Conservation (phyloP, 2,888 invertebrate genomes). For the Ormia ochracea region DNA sequence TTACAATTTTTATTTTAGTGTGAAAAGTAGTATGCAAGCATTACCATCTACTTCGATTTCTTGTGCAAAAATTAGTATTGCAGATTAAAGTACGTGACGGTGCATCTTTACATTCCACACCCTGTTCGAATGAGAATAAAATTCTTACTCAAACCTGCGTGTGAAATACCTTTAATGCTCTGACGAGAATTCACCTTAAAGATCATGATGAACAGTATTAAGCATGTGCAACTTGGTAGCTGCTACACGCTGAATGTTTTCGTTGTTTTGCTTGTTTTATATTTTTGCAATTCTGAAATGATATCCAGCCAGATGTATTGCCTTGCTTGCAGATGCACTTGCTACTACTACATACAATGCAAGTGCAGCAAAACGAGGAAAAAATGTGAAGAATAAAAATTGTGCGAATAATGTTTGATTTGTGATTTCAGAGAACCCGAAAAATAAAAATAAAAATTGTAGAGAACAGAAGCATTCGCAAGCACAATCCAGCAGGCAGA, state of each 20-base stretch:
- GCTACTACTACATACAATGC: slow-evolving; percentile 14
- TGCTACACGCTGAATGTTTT: slow-evolving; percentile 39
- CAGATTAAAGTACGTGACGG: no score
- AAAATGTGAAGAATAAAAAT: slow-evolving; percentile 36
- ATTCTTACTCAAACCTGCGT: not conserved
- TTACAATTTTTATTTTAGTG: no score
- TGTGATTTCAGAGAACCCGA: slow-evolving; percentile 71
- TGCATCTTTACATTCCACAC: no score
- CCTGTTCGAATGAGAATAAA: no score
- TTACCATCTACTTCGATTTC: no score
- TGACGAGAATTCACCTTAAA: slow-evolving; percentile 8
- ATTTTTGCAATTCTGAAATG: slow-evolving; percentile 38
- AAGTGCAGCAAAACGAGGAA: not conserved
- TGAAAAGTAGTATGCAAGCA: no score
- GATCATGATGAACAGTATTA: slow-evolving; percentile 61
- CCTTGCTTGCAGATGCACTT: slow-evolving; percentile 43
- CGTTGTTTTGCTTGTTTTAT: not conserved
- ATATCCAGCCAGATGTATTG: slow-evolving; percentile 43
- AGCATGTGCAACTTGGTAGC: slow-evolving; percentile 52
- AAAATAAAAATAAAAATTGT: slow-evolving; percentile 9
- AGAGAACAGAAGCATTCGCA: slow-evolving; percentile 32
- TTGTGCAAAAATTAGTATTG: no score
- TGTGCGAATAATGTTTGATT: slow-evolving; percentile 74
- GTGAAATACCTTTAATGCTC: slow-evolving; percentile 4
- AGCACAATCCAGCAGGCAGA: not conserved